These are phyloP conservation scores for Hypotaenidia philippensis DNA, from an alignment of 2,797 vertebrate genomes.

Conservation along the genomic window DNA sequence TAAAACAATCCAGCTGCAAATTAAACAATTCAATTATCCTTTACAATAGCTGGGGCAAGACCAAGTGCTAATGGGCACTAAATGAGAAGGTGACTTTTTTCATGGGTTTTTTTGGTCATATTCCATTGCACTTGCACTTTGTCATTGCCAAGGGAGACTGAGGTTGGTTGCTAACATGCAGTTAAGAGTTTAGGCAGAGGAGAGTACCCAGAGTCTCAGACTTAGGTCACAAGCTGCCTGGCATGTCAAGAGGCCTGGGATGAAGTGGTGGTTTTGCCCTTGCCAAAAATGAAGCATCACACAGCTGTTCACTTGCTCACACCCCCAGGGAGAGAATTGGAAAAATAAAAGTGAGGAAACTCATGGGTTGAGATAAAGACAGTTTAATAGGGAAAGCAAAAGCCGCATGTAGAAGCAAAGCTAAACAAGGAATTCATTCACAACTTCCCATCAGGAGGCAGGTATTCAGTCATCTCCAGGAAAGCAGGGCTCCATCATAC, in stretches of 20 bases:
- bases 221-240: background rate
- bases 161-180: background rate
- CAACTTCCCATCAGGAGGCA: too few relatives aligned
- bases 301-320: too few relatives aligned
- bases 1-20: slow-evolving; percentile 63
- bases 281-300: too few relatives aligned
- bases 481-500: too few relatives aligned
- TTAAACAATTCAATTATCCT: slow-evolving; percentile 65
- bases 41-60: slow-evolving; percentile 34
- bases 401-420: too few relatives aligned
- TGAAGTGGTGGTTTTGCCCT: background rate
- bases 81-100: slow-evolving; percentile 36
- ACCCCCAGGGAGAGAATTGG: too few relatives aligned
- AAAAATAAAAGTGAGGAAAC: too few relatives aligned
- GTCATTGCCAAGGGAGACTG: background rate
- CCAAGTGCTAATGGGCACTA: slow-evolving; percentile 35
- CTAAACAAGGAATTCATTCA: too few relatives aligned
- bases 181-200: background rate
- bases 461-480: too few relatives aligned
- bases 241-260: background rate
- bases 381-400: too few relatives aligned
- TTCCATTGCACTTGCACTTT: background rate
- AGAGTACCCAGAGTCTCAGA: background rate
- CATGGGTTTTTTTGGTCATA: background rate
- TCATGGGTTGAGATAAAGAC: too few relatives aligned